Evolutionary conservation across 2,113 vertebrate genomes (phyloP), one percentile per base, ranked within the genome.

Genomic region (Capreolus pygargus): DNA sequence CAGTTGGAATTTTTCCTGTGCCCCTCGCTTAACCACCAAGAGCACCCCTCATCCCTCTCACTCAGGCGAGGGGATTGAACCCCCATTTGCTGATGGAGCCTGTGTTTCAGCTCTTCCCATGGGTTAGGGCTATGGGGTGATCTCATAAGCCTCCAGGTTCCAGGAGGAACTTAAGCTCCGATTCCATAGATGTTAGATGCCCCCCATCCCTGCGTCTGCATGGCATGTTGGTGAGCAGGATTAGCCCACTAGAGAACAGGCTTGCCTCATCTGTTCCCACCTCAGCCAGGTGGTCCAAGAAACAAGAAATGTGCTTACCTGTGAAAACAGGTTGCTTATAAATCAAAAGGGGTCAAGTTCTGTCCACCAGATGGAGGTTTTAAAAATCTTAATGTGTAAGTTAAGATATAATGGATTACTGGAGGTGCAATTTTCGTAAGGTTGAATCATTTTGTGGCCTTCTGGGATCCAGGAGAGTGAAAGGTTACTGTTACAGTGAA

Each of bases 311-410:
- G 13, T 97, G 98, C 98, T 98, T 98, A 98, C 98, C 97, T 98
- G 95, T 70, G 97, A 98, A 95, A 98, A 98, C 95, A 98, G 91
- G 97, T 98, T 98, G 96, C 98, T 96, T 98, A 98, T 98, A 98
- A 98, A 98, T 98, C 98, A 98, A 98, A 98, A 76, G 95, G 93
- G 98, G 98, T 98, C 97, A 97, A 96, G 57, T 97, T 97, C 95
- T 97, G 97, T 97, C 97, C 97, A 97, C 98, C 98, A 98, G 98
- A 98, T 98, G 98, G 98, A 98, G 97, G 93, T 91, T 98, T 98
- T 98, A 98, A 97, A 98, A 98, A 97, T 93, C 96, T 96, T 98
- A 98, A 98, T 98, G 96, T 97, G 97, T 98, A 96, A 97, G 94
- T 98, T 98, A 98, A 97, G 97, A 92, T 92, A 97, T 98, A 98